Evolutionary conservation across 2,113 vertebrate species (phyloP).

Genomic region (Proteles cristata): DNA sequence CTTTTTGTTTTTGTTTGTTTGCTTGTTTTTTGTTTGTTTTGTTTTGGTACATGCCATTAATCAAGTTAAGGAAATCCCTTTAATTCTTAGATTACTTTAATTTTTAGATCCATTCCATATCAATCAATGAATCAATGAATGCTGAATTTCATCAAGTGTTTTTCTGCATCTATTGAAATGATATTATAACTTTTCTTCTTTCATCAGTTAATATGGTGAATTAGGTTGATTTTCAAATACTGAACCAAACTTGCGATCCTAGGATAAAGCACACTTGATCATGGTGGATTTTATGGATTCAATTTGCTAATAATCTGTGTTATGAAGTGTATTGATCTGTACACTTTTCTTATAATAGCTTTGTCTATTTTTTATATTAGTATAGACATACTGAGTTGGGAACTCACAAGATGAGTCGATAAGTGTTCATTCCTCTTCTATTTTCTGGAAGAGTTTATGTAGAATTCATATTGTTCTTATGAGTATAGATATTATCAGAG

Average conservation of each 20-base stretch:
- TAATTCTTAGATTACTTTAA: neutral
- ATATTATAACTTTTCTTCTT: neutral
- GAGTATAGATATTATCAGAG: neutral
- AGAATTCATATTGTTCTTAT: neutral
- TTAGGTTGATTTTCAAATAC: conserved; percentile 22
- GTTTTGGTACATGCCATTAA: neutral
- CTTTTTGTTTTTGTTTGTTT: neutral
- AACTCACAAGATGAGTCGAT: neutral
- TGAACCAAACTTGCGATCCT: neutral
- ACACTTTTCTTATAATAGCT: neutral
- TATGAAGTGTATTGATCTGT: neutral
- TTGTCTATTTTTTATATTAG: neutral
- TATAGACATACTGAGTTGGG: neutral
- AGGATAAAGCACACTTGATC: neutral
- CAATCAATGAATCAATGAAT: neutral
- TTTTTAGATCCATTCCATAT: neutral
- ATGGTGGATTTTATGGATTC: neutral
- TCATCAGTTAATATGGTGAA: neutral
- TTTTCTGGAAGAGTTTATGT: neutral
- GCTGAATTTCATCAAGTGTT: neutral
- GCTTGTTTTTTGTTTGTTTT: neutral
- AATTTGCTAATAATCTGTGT: neutral
- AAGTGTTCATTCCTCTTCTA: neutral
- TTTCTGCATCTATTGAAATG: neutral
- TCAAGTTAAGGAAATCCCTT: neutral